Base-by-base conservation (phyloP, 2,113 vertebrate genomes). In the Mesitornis unicolor region DNA sequence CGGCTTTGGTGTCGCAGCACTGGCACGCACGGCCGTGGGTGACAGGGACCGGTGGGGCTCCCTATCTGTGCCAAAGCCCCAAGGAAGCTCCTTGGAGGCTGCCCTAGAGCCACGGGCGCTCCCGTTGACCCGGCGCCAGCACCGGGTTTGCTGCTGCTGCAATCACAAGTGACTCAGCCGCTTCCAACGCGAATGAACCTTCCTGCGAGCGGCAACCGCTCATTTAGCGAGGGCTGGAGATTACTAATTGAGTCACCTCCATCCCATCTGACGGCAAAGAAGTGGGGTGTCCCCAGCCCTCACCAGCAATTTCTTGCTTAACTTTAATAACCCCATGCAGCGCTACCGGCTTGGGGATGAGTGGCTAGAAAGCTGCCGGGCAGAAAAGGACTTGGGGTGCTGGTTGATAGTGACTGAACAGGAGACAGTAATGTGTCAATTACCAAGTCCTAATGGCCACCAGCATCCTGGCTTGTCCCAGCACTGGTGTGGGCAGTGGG, bases 21-120 rank as follows among this genome's bases (percentile, higher is more conserved):
- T 2, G 63, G 40, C 47, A 11, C 0, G 20, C 16, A 13, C 0
- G 6, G 70, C 57, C 2, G 6, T 14, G 36, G 57, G 47, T 9
- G 43, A 17, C 1, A 0, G 21, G 17, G 16, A 50, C 4, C 0
- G 6, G 40, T 6, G 50, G 36, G 43, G 38, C 36, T 67, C n/a
- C 0, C 2, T 40, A 40, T 22, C 50, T 1, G 0, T 17, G 33
- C 33, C 6, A 0, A 4, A 40, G 13, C 10, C 11, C 16, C 5
- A 1, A 60, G 47, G 63, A 54, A 73, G 35, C 31, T 68, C 77
- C 83, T 47, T 0, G 1, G 42, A 26, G 61, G 36, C 22, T 75
- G 75, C 26, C 70, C 76, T 51, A 26, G 33, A 26, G 76, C 50
- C 76, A 10, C 1, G 9, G 71, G 51, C 3, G 0, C 26, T 76